Percentiles rank a stretch among this genome's conserved stretches.
phyloP scores from a whole-genome alignment of 1,140 invertebrate species.

The Drosophila orosa region DNA sequence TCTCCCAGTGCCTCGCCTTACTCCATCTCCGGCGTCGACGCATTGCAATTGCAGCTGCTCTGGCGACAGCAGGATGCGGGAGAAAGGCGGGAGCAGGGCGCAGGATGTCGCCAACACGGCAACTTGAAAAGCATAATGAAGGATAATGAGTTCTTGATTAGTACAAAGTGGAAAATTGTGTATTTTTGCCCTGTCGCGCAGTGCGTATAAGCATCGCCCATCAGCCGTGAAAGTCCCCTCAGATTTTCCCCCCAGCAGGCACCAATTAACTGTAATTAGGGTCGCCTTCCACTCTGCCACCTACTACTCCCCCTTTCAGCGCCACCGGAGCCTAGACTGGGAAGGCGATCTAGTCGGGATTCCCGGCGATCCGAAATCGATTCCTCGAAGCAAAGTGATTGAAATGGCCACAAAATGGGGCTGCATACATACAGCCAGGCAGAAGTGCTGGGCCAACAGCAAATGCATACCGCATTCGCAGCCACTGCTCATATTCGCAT shows the following conservation, averaged over 20 bases:
- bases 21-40: conserved; percentile 23
- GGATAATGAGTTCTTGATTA: conserved; percentile 77
- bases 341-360: not conserved
- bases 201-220: conserved; percentile 34
- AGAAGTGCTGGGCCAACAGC: conserved; percentile 31
- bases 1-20: not conserved
- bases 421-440: not conserved
- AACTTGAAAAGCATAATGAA: conserved; percentile 74
- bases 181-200: conserved; percentile 61
- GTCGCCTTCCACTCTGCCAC: conserved; percentile 13
- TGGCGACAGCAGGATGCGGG: conserved; percentile 5
- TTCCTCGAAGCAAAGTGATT: not conserved
- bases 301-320: conserved; percentile 2
- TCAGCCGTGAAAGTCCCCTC: conserved; percentile 7
- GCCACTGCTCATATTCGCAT: conserved; percentile 6
- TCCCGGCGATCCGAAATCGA: not conserved
- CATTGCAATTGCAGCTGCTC: conserved; percentile 39
- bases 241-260: conserved; percentile 4
- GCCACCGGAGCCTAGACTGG: conserved; percentile 35
- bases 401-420: not conserved
- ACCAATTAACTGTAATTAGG: conserved; percentile 74
- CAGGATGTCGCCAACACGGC: conserved; percentile 50
- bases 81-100: not conserved
- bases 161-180: conserved; percentile 77
- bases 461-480: not conserved